These are phyloP conservation scores for Copidosoma floridanum DNA, from an alignment of 1,140 invertebrate genomes.

Conservation along the genomic window DNA sequence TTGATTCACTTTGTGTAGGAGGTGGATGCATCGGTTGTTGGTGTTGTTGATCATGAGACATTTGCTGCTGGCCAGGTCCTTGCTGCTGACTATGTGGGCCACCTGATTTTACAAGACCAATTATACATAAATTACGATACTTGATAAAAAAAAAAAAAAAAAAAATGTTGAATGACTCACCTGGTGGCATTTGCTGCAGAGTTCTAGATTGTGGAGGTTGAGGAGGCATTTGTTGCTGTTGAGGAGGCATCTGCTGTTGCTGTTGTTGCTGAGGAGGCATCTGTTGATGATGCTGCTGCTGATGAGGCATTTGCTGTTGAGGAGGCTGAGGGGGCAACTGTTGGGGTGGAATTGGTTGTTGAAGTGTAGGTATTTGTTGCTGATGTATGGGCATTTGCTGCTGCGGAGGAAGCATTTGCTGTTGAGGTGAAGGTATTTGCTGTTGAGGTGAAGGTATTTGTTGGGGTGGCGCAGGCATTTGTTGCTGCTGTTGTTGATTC, in stretches of 20 bases:
- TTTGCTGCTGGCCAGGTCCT: not conserved
- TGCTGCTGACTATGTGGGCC: not conserved
- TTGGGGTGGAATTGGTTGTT: conserved; percentile 3
- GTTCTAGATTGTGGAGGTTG: not conserved
- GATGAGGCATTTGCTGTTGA: conserved; percentile 10
- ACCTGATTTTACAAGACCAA: no score
- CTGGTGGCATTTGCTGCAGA: not conserved
- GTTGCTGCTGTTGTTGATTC: conserved; percentile 22
- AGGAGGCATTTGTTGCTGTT: conserved; percentile 20
- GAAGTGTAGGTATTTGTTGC: conserved; percentile 1
- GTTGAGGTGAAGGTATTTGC: conserved; percentile 11
- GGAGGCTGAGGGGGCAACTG: conserved; percentile 12
- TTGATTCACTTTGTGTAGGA: no score
- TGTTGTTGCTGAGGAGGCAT: conserved; percentile 10
- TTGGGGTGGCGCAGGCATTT: conserved; percentile 18
- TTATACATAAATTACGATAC: not conserved
- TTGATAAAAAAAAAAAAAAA: no score
- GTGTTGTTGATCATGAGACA: not conserved
- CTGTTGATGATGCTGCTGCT: conserved; percentile 10
- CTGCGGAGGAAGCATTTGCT: conserved; percentile 1
- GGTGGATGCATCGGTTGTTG: conserved; percentile 11
- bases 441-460: conserved; percentile 14
- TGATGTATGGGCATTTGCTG: conserved; percentile 1
- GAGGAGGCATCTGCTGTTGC: conserved; percentile 1
- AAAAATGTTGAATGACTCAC: not conserved